phyloP scores from a whole-genome alignment of 2,888 invertebrate genomes.

The Tenthredo mesomela region DNA sequence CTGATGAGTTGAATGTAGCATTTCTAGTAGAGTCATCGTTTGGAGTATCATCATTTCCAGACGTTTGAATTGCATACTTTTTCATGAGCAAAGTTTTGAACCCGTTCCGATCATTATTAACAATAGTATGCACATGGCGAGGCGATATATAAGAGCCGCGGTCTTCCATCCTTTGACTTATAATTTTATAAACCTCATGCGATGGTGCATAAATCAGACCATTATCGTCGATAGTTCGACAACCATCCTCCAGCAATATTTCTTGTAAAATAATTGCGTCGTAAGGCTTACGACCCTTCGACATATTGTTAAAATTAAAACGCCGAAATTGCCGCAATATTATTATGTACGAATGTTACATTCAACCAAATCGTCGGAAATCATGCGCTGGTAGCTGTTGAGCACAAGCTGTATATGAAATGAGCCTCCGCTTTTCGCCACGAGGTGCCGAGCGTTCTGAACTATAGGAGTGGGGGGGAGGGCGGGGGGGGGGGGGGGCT shows the following conservation, averaged over 20 bases:
- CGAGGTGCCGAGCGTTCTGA: too few species aligned
- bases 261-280: background rate
- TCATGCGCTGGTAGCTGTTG: too few species aligned
- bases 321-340: too few species aligned
- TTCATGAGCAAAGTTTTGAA: background rate
- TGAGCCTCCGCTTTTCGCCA: too few species aligned
- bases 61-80: constrained; percentile 11
- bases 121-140: background rate
- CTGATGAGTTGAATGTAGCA: background rate
- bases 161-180: background rate
- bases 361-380: too few species aligned
- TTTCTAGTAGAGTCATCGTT: constrained; percentile 14
- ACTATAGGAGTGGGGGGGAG: too few species aligned
- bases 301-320: background rate
- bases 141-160: constrained; percentile 5
- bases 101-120: background rate
- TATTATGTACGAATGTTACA: too few species aligned
- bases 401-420: too few species aligned
- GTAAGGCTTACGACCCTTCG: background rate
- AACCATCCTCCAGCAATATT: constrained; percentile 4
- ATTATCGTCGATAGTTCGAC: background rate
- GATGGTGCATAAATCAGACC: background rate
- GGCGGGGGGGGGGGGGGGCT: too few species aligned
- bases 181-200: background rate
- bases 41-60: background rate